phyloP scores from a whole-genome alignment of 2,797 vertebrate species.

The Heliangelus exortis region DNA sequence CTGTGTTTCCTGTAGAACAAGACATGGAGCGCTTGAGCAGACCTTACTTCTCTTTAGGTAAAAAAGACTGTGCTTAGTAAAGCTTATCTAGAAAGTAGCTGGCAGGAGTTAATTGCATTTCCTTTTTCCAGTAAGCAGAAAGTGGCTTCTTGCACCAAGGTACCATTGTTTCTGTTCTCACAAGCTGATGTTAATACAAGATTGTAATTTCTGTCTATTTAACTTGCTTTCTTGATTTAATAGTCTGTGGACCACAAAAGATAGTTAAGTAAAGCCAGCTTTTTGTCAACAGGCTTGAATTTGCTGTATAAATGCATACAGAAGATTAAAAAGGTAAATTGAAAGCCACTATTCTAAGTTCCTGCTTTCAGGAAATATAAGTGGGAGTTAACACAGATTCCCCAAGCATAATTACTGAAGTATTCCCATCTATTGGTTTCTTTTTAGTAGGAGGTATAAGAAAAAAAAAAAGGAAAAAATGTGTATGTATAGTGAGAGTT shows the following conservation, averaged over 20 bases:
- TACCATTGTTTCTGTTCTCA: no score
- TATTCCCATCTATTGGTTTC: background rate
- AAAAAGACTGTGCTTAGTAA: background rate
- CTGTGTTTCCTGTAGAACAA: background rate
- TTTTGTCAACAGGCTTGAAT: background rate
- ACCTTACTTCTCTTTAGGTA: background rate
- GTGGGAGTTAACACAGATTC: background rate
- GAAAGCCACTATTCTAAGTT: background rate
- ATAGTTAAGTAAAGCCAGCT: slow-evolving; percentile 6
- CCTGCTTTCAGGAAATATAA: background rate
- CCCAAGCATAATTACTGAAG: background rate
- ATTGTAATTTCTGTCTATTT: slow-evolving; percentile 2
- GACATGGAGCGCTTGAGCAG: background rate
- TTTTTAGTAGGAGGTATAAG: background rate
- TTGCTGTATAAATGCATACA: background rate
- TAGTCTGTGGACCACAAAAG: background rate
- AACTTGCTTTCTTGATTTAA: background rate
- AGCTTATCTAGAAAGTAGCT: background rate
- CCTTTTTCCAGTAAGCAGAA: background rate
- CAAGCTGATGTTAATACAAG: background rate
- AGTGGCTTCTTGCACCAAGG: background rate
- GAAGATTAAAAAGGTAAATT: slow-evolving; percentile 8
- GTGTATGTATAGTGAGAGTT: background rate
- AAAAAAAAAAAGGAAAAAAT: no score
- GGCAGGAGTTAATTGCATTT: background rate